Conservation (phyloP, 2,113 vertebrate genomes). For the Potamarius usumacintae region DNA sequence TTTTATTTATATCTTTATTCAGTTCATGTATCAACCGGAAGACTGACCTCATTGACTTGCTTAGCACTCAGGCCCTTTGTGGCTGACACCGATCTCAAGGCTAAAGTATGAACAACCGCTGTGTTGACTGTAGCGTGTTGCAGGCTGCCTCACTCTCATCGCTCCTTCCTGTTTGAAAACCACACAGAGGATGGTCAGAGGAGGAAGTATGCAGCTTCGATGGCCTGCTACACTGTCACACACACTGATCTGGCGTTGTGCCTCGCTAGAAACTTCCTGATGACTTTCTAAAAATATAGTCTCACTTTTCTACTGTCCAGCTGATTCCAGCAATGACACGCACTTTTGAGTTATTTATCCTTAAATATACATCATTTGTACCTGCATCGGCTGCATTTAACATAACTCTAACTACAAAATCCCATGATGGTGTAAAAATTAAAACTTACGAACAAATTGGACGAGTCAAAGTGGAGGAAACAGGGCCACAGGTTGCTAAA, state of each 20-base stretch:
- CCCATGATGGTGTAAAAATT: not conserved
- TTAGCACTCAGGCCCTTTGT: not conserved
- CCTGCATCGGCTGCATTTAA: not conserved
- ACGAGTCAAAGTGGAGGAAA: not conserved
- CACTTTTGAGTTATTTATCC: not conserved
- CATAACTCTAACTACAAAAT: not conserved
- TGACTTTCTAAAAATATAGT: constrained; percentile 31
- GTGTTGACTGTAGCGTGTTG: not conserved
- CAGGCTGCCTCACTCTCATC: constrained; percentile 1
- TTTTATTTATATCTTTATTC: not conserved
- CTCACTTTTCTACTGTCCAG: not conserved
- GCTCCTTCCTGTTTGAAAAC: constrained; percentile 44
- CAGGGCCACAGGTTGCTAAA: not conserved
- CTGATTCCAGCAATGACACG: not conserved
- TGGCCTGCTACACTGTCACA: constrained; percentile 11
- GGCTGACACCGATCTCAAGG: not conserved
- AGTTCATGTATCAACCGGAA: not conserved
- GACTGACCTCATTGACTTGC: not conserved
- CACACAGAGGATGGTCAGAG: constrained; percentile 27
- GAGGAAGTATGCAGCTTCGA: constrained; percentile 48
- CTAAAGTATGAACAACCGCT: not conserved
- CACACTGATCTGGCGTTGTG: constrained; percentile 4
- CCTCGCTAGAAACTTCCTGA: constrained; percentile 22
- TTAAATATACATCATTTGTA: not conserved
- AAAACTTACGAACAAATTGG: not conserved